These are phyloP conservation scores for Hippocampus kuda DNA, from an alignment of 2,797 vertebrate genomes.

Conservation along the genomic window DNA sequence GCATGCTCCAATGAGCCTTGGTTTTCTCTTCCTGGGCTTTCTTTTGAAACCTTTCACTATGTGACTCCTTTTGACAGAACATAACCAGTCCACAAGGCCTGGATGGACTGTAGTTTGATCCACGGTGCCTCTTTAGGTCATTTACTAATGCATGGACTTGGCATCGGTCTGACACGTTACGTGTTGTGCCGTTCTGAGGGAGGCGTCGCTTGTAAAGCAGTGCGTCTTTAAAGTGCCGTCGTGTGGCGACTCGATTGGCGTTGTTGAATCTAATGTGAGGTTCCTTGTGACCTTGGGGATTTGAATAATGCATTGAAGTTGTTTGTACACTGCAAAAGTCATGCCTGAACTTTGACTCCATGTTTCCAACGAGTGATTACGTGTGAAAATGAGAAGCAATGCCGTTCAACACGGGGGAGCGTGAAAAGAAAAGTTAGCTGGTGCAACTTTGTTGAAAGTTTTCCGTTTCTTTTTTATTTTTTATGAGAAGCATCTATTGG, in stretches of 20 bases:
- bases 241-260: conserved; percentile 29
- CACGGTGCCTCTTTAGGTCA: background rate
- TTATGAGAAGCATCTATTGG: conserved; percentile 6
- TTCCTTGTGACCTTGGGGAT: conserved; percentile 32
- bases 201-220: conserved; percentile 33
- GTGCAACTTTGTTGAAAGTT: background rate
- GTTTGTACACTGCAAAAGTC: conserved; percentile 24
- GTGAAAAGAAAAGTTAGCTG: background rate
- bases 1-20: background rate
- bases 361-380: background rate
- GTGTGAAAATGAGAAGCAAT: background rate
- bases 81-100: background rate
- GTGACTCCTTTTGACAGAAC: background rate
- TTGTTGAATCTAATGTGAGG: conserved; percentile 38
- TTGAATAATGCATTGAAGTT: conserved; percentile 57
- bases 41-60: background rate
- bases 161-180: background rate
- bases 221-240: conserved; percentile 32
- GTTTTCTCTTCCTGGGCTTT: background rate
- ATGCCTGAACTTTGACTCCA: conserved; percentile 1
- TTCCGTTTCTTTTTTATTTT: background rate
- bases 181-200: background rate
- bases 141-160: conserved; percentile 1
- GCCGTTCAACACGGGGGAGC: background rate
- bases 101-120: background rate